A percentile compares a stretch with the other conserved stretches of the same genome.
phyloP scores from a whole-genome alignment of 2,888 invertebrate species.

The Dryococelus australis region DNA sequence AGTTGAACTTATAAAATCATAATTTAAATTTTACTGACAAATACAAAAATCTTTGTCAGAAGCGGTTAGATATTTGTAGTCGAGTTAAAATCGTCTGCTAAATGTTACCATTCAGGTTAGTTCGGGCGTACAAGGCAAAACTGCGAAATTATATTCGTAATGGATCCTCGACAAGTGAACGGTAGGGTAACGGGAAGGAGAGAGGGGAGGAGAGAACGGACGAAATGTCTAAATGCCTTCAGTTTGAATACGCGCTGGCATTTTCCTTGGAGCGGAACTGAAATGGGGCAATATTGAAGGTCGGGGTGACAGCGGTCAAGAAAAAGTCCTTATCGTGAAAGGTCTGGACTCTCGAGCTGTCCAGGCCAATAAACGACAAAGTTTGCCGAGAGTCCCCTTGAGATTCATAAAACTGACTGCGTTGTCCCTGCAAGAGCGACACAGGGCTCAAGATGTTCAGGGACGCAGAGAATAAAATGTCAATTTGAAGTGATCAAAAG shows the following conservation, averaged over 20 bases:
- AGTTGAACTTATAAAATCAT: no score
- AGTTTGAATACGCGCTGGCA: conserved; percentile 16
- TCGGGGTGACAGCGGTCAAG: conserved; percentile 26
- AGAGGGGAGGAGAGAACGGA: not conserved
- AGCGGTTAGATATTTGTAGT: no score
- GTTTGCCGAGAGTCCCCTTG: not conserved
- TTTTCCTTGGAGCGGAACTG: not conserved
- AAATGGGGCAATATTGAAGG: conserved; percentile 20
- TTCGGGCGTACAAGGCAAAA: no score
- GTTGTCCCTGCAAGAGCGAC: not conserved
- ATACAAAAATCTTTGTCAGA: no score
- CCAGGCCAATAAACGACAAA: conserved; percentile 18
- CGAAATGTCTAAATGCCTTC: conserved; percentile 1
- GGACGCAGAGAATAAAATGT: not conserved
- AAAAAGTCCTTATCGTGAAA: conserved; percentile 26
- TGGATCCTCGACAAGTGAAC: no score
- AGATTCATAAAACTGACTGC: conserved; percentile 18
- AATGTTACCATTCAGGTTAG: no score
- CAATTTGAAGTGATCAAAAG: no score
- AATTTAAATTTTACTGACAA: no score
- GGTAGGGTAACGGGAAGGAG: not conserved
- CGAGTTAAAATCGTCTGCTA: no score
- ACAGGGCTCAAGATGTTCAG: not conserved
- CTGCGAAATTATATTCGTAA: no score
- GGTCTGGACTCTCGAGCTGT: conserved; percentile 19